Percentiles rank a stretch among this genome's conserved stretches.
phyloP scores from a whole-genome alignment of 2,113 vertebrate genomes.

The Copsychus sechellarum region DNA sequence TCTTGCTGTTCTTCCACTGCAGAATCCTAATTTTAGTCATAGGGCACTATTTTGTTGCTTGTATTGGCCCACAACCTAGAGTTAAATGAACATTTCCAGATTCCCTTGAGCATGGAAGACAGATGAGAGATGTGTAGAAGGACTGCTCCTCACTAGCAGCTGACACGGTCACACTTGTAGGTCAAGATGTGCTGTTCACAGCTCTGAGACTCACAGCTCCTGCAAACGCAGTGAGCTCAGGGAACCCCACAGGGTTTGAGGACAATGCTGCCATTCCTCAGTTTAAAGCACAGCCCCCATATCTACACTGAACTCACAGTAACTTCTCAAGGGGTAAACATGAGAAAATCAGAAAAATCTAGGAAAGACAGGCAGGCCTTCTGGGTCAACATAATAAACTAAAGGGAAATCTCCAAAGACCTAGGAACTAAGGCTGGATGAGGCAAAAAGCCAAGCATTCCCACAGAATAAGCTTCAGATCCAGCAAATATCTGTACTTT shows the following conservation, averaged over 20 bases:
- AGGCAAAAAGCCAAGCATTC: background rate
- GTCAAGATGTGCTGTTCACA: background rate
- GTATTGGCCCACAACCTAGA: background rate
- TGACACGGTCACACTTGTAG: rapidly evolving
- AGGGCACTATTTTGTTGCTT: background rate
- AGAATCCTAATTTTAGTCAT: background rate
- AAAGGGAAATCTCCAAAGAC: background rate
- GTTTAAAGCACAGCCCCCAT: background rate
- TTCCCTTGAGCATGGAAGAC: background rate
- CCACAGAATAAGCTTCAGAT: background rate
- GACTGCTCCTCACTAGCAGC: background rate
- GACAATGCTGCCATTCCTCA: background rate
- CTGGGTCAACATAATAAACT: background rate
- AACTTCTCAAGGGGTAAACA: background rate
- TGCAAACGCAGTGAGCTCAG: background rate
- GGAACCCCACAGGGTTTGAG: rapidly evolving
- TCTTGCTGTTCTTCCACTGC: background rate
- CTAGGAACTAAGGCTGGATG: background rate
- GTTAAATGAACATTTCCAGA: background rate
- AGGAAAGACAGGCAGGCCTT: background rate
- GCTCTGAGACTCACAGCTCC: background rate
- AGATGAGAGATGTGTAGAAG: background rate
- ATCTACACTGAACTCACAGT: background rate
- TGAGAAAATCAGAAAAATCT: background rate
- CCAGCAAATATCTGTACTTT: background rate